Conservation (phyloP, 2,113 vertebrate species). For the Aphelocoma coerulescens region DNA sequence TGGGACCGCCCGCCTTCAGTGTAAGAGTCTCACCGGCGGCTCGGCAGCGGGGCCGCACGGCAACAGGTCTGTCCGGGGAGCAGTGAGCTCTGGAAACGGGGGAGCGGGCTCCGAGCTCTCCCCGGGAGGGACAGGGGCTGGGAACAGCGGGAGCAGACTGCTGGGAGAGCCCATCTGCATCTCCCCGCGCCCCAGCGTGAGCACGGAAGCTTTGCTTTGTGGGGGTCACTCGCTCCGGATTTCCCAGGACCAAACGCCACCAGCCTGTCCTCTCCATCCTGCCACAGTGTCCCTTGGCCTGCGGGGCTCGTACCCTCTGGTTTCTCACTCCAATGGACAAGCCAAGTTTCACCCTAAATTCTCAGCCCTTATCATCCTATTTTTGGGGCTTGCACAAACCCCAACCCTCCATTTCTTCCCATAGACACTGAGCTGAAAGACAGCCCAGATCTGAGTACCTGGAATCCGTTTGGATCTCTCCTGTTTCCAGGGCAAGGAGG, state of each 20-base stretch:
- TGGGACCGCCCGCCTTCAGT: conserved; percentile 64
- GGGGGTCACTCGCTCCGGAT: background rate
- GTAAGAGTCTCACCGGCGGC: conserved; percentile 52
- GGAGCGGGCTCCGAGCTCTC: background rate
- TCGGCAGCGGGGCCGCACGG: background rate
- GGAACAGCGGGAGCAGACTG: background rate
- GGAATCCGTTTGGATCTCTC: background rate
- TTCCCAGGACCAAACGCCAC: background rate
- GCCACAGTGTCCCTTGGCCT: background rate
- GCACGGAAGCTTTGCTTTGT: background rate
- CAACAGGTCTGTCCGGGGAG: conserved; percentile 23
- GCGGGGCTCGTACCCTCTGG: accelerated
- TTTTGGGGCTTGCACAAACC: background rate
- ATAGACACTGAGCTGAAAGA: background rate
- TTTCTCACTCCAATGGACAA: background rate
- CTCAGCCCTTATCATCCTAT: background rate
- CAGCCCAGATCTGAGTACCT: background rate
- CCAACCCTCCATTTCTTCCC: background rate
- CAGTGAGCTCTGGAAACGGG: background rate
- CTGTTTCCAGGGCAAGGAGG: background rate
- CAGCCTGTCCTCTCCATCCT: background rate
- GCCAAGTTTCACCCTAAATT: background rate
- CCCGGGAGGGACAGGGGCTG: background rate
- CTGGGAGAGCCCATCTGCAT: accelerated
- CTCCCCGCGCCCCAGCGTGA: background rate